Conservation (phyloP, 2,888 invertebrate species). For the Drosophila paucipuncta region DNA sequence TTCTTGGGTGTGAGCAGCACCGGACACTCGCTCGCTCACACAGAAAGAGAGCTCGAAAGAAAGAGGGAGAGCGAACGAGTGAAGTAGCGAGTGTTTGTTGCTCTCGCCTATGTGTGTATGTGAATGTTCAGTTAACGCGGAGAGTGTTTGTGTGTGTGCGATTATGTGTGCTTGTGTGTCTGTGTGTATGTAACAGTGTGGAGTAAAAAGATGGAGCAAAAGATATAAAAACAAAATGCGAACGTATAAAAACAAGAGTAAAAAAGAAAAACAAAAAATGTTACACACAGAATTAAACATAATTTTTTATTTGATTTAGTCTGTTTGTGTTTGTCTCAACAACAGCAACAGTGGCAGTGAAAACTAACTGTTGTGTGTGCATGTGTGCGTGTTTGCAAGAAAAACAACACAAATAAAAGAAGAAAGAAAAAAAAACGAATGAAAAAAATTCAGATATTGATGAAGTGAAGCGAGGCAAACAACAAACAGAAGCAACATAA, state of each 20-base stretch:
- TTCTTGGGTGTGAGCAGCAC: constrained; percentile 73
- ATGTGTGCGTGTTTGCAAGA: constrained; percentile 49
- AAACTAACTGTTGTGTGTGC: constrained; percentile 47
- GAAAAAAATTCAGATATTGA: constrained; percentile 39
- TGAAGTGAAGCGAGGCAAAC: constrained; percentile 55
- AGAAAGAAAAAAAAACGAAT: constrained; percentile 33
- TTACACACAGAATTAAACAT: constrained; percentile 13
- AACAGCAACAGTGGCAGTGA: constrained; percentile 39
- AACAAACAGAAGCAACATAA: constrained; percentile 39
- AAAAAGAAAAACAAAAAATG: constrained; percentile 13
- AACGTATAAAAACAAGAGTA: constrained; percentile 28
- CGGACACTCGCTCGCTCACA: constrained; percentile 49
- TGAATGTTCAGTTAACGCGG: constrained; percentile 61
- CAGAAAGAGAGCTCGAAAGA: constrained; percentile 31
- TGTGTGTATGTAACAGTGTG: constrained; percentile 52
- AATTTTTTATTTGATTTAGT: constrained; percentile 33
- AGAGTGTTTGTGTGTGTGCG: constrained; percentile 50
- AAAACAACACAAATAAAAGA: constrained; percentile 52
- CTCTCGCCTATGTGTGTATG: constrained; percentile 17
- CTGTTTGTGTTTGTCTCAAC: constrained; percentile 16
- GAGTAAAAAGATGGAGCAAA: constrained; percentile 72
- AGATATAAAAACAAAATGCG: constrained; percentile 69
- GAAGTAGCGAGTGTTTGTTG: constrained; percentile 56
- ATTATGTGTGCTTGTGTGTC: constrained; percentile 24
- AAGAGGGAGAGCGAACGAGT: constrained; percentile 49